phyloP scores from a whole-genome alignment of 64 coral and sea anemone genomes.

The Catalaphyllia jardinei region DNA sequence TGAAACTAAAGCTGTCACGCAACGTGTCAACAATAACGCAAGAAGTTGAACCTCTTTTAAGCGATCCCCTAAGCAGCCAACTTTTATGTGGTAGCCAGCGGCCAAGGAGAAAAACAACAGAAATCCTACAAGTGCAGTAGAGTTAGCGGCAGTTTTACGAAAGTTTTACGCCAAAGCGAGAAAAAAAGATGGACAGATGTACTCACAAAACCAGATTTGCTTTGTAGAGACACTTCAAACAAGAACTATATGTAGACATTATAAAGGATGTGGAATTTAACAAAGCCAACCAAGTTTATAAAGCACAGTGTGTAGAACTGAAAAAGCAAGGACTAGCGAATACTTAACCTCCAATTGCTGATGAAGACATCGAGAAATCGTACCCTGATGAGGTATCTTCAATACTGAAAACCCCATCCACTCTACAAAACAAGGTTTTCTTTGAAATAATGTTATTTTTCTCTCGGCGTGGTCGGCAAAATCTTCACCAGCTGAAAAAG shows the following conservation, averaged over 20 bases:
- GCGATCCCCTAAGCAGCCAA: too few relatives aligned
- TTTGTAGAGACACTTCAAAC: not conserved
- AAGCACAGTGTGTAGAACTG: too few relatives aligned
- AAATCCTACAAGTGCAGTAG: not conserved
- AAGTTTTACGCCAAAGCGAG: not conserved
- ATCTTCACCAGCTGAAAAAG: slow-evolving; percentile 15
- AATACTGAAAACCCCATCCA: slow-evolving; percentile 6
- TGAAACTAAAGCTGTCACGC: too few relatives aligned
- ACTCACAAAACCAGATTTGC: not conserved
- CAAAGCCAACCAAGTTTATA: not conserved
- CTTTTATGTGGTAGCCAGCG: too few relatives aligned
- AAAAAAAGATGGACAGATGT: not conserved
- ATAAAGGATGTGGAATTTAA: not conserved
- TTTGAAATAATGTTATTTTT: slow-evolving; percentile 71
- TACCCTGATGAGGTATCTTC: slow-evolving; percentile 50
- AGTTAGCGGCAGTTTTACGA: not conserved
- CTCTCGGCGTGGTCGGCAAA: slow-evolving; percentile 22
- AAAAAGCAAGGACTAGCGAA: not conserved
- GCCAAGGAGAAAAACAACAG: not conserved
- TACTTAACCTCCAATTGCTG: slow-evolving; percentile 27
- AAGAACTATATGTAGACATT: not conserved
- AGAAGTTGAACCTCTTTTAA: too few relatives aligned
- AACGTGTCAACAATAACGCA: too few relatives aligned
- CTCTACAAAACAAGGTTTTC: slow-evolving; percentile 65
- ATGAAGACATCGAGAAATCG: slow-evolving; percentile 3